Conservation (phyloP, 2,888 invertebrate genomes). For the Cyrtodaria siliqua region DNA sequence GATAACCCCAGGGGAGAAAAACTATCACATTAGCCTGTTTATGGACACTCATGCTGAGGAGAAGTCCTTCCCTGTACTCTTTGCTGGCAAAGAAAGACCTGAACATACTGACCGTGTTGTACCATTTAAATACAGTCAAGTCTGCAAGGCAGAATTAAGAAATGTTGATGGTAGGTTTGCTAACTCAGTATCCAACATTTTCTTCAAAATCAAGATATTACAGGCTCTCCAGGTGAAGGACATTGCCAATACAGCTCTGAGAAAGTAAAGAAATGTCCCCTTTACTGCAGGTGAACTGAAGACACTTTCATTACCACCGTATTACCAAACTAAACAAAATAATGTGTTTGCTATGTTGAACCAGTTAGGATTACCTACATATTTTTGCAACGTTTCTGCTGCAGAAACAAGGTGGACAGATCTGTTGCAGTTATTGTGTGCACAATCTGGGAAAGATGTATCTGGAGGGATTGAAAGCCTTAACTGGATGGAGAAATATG, state of each 20-base stretch:
- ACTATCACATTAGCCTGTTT: slow-evolving; percentile 27
- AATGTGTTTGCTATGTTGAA: slow-evolving; percentile 50
- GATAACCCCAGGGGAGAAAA: slow-evolving; percentile 43
- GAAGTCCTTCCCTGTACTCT: slow-evolving; percentile 24
- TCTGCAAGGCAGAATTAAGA: slow-evolving; percentile 29
- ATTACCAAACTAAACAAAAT: slow-evolving; percentile 43
- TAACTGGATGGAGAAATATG: slow-evolving; percentile 37
- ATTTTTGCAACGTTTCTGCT: slow-evolving; percentile 45
- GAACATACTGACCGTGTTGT: slow-evolving; percentile 1
- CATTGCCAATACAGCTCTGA: slow-evolving; percentile 20
- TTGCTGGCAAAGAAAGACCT: slow-evolving; percentile 22
- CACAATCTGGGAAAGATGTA: neutral
- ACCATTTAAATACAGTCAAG: slow-evolving; percentile 13
- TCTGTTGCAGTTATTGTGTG: slow-evolving; percentile 10
- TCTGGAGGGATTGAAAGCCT: slow-evolving; percentile 16
- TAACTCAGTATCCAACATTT: slow-evolving; percentile 33
- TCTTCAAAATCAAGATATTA: slow-evolving; percentile 31
- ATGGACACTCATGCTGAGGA: slow-evolving; percentile 28
- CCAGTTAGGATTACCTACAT: slow-evolving; percentile 52
- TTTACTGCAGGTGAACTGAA: slow-evolving; percentile 32
- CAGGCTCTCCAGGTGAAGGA: slow-evolving; percentile 34
- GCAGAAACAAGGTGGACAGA: slow-evolving; percentile 52
- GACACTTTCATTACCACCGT: slow-evolving; percentile 39
- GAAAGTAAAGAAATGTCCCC: slow-evolving; percentile 20
- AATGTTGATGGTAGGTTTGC: slow-evolving; percentile 27